Evolutionary conservation across 2,113 vertebrate species (phyloP), one percentile per base, ranked within the genome.

Genomic region (Gulo gulo): DNA sequence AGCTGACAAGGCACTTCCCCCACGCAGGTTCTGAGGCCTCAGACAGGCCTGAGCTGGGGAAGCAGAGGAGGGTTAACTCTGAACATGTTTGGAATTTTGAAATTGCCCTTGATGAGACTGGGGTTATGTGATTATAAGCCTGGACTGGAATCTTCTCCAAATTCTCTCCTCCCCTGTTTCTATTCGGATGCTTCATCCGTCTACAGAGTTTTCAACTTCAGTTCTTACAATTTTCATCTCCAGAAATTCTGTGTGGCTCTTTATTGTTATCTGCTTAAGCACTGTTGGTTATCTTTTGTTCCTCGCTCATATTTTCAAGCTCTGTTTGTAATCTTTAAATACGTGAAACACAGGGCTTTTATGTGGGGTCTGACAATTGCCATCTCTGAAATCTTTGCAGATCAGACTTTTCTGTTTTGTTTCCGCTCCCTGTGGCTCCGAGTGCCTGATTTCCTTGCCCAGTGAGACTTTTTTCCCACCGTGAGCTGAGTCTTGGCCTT

Each of bases 181-280:
- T 94, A 18, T 61, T 93, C 36, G 57, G 42, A 84, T 47, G n/a
- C 21, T 55, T 92, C 36, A n/a, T 78, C 39, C 14, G 5, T 45
- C 69, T 94, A 78, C 6, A 36, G 63, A 79, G 45, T 96, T 93
- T 93, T 95, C 88, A 87, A 67, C 45, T 76, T 83, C 63, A 67
- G 9, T 63, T 67, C 69, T 69, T 50, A 88, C 69, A 79, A 24
- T 26, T 83, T 95, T 91, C 61, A 93, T 85, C 55, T 95, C 71
- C 45, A 93, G 91, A 97, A 92, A 95, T 45, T 81, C 23, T 63
- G 7, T 94, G 67, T 82, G 67, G 39, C 24, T 71, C 29, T 59
- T 84, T 31, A 23, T 39, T 23, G 12, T 80, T 80, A 69, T 79
- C n/a, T 78, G 67, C 39, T 76, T 82, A 34, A 29, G 34, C 21